Evolutionary conservation across 2,797 vertebrate genomes (phyloP), one percentile per base, ranked within the genome.

Genomic region (Tarsius wallacei): DNA sequence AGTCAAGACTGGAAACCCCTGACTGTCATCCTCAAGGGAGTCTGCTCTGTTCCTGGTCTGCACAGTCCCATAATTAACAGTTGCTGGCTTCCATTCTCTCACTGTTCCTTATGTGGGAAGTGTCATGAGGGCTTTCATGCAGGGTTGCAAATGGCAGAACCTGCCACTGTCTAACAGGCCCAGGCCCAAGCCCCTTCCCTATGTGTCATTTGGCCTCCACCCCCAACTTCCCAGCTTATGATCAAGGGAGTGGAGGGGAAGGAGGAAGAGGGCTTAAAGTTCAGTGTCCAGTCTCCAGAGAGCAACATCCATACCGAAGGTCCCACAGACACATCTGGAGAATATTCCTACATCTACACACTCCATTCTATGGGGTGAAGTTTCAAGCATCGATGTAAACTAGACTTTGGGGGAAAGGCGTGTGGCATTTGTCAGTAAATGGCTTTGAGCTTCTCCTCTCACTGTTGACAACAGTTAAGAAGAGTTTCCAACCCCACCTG

Each of bases 71-170:
- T 7, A 13, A 91, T 28, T 55, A 47, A 33, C 70, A 47, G 17
- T 11, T 82, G 63, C n/a, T 28, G 8, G 73, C 33, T 74, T 93
- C 68, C 55, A 85, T 36, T 81, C 76, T 10, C 33, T 33, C 59
- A 31, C 61, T 49, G 49, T 26, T 71, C 57, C 51, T 28, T 22
- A 70, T 22, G 66, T 33, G n/a, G 73, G 57, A 91, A 88, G 61
- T 42, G 36, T 66, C 66, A 84, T 0, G 66, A 0, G 0, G 36
- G 26, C 53, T 57, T 82, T 76, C 24, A 70, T 0, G 0, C 66
- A 81, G 55, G 78, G 95, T 59, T 83, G 85, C 78, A 93, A 97
- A 96, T 0, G 64, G 66, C 77, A 81, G 24, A 85, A 73, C 0
- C 0, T 21, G 55, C 22, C 87, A 28, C 70, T 66, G 63, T 63